These are phyloP conservation scores for Tetragonula carbonaria DNA, from an alignment of 2,888 invertebrate species.

Conservation along the genomic window DNA sequence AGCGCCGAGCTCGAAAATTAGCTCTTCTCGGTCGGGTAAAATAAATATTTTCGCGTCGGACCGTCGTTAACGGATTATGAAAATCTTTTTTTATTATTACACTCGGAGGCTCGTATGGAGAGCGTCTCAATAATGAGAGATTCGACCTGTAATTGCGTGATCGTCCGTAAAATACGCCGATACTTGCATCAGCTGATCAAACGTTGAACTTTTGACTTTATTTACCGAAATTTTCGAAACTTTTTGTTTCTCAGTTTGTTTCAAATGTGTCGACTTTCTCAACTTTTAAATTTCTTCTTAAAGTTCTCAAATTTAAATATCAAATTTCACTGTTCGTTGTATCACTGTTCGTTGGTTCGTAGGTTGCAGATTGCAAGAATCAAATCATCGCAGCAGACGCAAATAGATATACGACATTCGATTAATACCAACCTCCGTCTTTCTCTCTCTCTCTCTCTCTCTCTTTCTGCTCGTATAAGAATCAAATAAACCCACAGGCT, in stretches of 20 bases:
- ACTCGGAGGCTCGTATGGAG: neutral
- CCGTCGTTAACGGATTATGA: constrained; percentile 74
- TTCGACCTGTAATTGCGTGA: neutral
- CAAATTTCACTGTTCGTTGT: neutral
- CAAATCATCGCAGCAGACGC: neutral
- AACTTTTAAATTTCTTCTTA: neutral
- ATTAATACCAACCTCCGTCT: neutral
- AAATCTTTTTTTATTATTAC: constrained; percentile 46
- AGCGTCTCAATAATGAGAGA: constrained; percentile 13
- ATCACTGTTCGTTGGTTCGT: neutral
- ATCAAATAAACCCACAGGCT: neutral
- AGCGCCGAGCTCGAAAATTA: constrained; percentile 73
- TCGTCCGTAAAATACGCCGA: neutral
- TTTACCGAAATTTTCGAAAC: neutral
- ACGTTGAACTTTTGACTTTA: neutral
- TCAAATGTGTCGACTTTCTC: neutral
- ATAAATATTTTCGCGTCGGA: constrained; percentile 79
- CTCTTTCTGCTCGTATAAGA: neutral
- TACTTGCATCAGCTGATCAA: neutral
- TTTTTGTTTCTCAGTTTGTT: neutral
- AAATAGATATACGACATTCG: neutral
- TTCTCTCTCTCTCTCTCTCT: neutral
- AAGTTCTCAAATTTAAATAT: neutral
- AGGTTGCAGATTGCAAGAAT: neutral
- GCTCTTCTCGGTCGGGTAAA: constrained; percentile 73